Evolutionary conservation across 2,888 invertebrate species (phyloP).

Genomic region (Aelia acuminata): DNA sequence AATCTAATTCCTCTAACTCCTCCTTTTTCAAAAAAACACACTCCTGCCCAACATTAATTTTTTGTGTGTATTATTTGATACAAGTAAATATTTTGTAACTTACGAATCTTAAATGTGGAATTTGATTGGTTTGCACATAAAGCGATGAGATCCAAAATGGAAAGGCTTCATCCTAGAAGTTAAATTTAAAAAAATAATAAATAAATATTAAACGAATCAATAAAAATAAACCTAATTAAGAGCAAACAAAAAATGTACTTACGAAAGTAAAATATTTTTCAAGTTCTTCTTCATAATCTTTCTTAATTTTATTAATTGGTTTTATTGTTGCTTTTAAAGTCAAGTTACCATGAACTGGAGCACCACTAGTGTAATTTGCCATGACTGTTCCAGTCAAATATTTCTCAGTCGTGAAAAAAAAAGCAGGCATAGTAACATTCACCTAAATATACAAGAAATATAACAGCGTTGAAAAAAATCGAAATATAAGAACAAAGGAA

Average conservation of each 20-base stretch:
- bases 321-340: conserved; percentile 85
- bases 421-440: conserved; percentile 95
- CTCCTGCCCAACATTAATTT: not conserved
- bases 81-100: conserved; percentile 69
- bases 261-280: conserved; percentile 84
- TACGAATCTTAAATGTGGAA: conserved; percentile 82
- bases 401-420: conserved; percentile 89
- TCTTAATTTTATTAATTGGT: conserved; percentile 72
- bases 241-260: conserved; percentile 68
- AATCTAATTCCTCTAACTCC: not conserved
- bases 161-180: conserved; percentile 78
- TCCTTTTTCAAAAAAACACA: not conserved
- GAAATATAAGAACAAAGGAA: not conserved
- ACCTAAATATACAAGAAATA: conserved; percentile 72
- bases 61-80: not conserved
- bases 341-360: conserved; percentile 89
- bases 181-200: conserved; percentile 62
- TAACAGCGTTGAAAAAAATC: not conserved
- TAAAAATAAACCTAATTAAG: not conserved
- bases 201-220: conserved; percentile 20
- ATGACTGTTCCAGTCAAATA: conserved; percentile 88
- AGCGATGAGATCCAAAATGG: conserved; percentile 83
- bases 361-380: conserved; percentile 96
- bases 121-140: conserved; percentile 64
- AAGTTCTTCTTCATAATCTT: conserved; percentile 67